These are phyloP conservation scores for Phalera bucephala DNA, from an alignment of 2,888 invertebrate species.

Conservation along the genomic window DNA sequence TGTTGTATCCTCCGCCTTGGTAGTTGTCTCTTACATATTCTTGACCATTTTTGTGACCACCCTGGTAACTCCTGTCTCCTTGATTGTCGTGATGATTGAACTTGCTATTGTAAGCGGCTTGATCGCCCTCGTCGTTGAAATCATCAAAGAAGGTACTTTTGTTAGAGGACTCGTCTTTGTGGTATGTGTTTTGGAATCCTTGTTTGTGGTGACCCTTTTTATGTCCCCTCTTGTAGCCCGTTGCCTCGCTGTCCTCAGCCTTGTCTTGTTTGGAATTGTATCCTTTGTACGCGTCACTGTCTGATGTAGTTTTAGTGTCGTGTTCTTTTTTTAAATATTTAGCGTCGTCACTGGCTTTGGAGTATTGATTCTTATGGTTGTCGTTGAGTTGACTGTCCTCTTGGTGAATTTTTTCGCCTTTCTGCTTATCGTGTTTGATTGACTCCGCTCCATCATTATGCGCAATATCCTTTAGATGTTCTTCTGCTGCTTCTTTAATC, in stretches of 20 bases:
- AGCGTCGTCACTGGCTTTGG: conserved; percentile 72
- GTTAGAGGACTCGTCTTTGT: conserved; percentile 87
- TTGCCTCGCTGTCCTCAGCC: conserved; percentile 65
- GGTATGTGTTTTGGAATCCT: conserved; percentile 87
- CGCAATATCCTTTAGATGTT: conserved; percentile 71
- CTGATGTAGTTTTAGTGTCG: conserved; percentile 67
- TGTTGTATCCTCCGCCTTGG: conserved; percentile 64
- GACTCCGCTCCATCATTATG: conserved; percentile 69
- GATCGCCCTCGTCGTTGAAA: conserved; percentile 75
- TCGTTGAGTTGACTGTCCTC: conserved; percentile 67
- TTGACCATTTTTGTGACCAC: conserved; percentile 68
- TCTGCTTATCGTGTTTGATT: conserved; percentile 68
- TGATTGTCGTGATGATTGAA: conserved; percentile 67
- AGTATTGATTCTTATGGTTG: conserved; percentile 67
- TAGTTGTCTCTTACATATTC: conserved; percentile 66
- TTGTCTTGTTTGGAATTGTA: conserved; percentile 69
- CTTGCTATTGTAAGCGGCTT: conserved; percentile 68
- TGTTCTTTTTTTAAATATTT: conserved; percentile 76
- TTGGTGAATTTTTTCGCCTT: conserved; percentile 72
- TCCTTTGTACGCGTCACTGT: conserved; percentile 71
- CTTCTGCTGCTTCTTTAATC: conserved; percentile 72
- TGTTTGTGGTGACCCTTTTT: conserved; percentile 87
- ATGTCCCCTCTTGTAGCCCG: conserved; percentile 76
- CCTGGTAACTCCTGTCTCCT: conserved; percentile 67
- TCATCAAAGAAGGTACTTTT: conserved; percentile 88